Conservation (phyloP, 2,888 invertebrate genomes). For the Drosophila sordidula region DNA sequence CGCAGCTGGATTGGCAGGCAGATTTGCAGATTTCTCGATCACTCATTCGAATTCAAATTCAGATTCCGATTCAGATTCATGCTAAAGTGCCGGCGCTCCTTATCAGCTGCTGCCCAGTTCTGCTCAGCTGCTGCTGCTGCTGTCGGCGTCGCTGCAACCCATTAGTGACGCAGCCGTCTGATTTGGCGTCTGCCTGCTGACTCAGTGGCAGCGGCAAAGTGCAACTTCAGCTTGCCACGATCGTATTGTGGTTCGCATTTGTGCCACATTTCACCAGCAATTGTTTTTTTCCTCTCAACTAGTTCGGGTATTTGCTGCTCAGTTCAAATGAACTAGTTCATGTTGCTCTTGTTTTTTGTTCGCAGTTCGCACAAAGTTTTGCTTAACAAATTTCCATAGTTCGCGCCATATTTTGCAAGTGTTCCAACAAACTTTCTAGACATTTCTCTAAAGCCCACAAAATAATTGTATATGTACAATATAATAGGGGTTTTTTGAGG, state of each 20-base stretch:
- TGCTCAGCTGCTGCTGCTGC: conserved; percentile 11
- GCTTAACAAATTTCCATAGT: conserved; percentile 16
- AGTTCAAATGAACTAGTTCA: conserved; percentile 13
- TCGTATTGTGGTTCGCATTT: conserved; percentile 1
- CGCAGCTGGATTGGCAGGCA: conserved; percentile 46
- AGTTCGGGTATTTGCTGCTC: conserved; percentile 1
- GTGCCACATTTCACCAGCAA: neutral
- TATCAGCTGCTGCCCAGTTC: conserved; percentile 38
- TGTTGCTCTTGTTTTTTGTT: neutral
- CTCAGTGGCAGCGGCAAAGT: conserved; percentile 25
- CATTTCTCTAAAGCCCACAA: conserved; percentile 12
- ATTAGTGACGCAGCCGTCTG: conserved; percentile 41
- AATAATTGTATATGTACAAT: neutral
- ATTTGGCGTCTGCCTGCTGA: conserved; percentile 17
- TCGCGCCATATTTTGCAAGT: conserved; percentile 22
- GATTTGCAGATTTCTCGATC: conserved; percentile 47
- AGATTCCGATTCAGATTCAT: conserved; percentile 5
- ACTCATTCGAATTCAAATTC: conserved; percentile 23
- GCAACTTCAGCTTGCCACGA: conserved; percentile 9
- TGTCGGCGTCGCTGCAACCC: conserved; percentile 16
- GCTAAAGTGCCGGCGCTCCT: conserved; percentile 16
- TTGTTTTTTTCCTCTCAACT: neutral
- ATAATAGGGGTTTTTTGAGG: conserved; percentile 11
- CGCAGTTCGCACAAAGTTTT: conserved; percentile 17
- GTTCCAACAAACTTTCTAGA: conserved; percentile 27